These are phyloP conservation scores for Drosophila ficusphila DNA, from an alignment of 1,140 invertebrate genomes.

Conservation along the genomic window DNA sequence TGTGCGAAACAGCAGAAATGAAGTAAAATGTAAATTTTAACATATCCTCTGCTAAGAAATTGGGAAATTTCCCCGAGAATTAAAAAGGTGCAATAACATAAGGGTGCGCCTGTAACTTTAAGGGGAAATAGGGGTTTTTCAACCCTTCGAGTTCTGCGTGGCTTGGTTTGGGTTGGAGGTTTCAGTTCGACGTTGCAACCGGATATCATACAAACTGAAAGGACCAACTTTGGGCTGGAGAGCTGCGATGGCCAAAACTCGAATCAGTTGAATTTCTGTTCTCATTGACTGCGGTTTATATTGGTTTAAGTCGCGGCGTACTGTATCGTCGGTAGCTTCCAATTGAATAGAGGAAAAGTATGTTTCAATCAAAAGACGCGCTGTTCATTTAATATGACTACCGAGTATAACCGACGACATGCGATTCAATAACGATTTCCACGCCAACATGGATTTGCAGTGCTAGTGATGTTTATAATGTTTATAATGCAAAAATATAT, in stretches of 20 bases:
- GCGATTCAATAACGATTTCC: constrained; percentile 19
- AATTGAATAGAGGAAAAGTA: constrained; percentile 43
- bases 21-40: too few species aligned
- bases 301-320: constrained; percentile 24
- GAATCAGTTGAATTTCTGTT: constrained; percentile 57
- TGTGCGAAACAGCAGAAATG: too few species aligned
- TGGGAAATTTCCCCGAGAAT: not conserved
- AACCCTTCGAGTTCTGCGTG: not conserved
- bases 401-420: constrained; percentile 11
- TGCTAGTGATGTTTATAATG: constrained; percentile 32
- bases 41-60: not conserved
- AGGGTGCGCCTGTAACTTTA: not conserved
- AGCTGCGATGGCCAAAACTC: not conserved
- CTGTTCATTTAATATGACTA: constrained; percentile 19
- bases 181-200: constrained; percentile 5
- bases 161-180: not conserved
- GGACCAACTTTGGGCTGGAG: not conserved
- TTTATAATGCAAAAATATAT: constrained; percentile 28
- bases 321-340: constrained; percentile 24
- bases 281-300: constrained; percentile 51
- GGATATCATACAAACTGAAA: constrained; percentile 5
- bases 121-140: constrained; percentile 4
- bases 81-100: not conserved
- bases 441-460: constrained; percentile 16
- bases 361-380: constrained; percentile 37